Evolutionary conservation across 2,888 invertebrate genomes (phyloP), one percentile per base, ranked within the genome.

Genomic region (Ennomos quercinarius): DNA sequence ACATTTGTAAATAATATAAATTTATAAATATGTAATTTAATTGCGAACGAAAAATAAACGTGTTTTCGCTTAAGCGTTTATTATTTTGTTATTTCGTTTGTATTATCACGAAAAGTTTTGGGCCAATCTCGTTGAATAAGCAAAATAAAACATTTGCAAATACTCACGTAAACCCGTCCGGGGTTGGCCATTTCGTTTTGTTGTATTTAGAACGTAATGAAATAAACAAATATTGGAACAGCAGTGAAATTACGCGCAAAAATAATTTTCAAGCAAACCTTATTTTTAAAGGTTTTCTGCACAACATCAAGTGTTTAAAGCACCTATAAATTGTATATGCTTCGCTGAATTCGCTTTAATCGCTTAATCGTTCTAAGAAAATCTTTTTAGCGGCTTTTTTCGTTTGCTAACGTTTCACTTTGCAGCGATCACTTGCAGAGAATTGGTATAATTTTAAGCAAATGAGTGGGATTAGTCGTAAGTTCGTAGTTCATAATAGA

Each of bases 321-420:
- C 68, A 63, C 61, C 73, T 60, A 73, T 75, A 73, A 74, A 77
- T 73, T 76, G 51, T 64, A 45, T 41, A 59, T 67, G 76, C 70
- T 63, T 67, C 68, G 70, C 64, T 72, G 73, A 62, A 49, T 73
- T 68, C 45, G 59, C 62, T 70, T 64, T 66, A 73, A 77, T 67
- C 67, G 63, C 47, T 63, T 61, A 61, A 63, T 49, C 54, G 55
- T 67, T 69, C 70, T 67, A 70, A 66, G 60, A 68, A 63, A 65
- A 37, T 40, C 44, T 38, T 38, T 13, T 55, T 34, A 27, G 38
- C 48, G 45, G 52, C 44, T 61, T 57, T 54, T 53, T 57, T 42
- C 37, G 17, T 49, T 55, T 51, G 39, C 10, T 10, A 54, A 60
- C 35, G 60, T 43, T 47, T 46, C 42, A 45, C 34, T 59, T 49